Evolutionary conservation across 2,113 vertebrate species (phyloP).

Genomic region (Trachemys scripta): DNA sequence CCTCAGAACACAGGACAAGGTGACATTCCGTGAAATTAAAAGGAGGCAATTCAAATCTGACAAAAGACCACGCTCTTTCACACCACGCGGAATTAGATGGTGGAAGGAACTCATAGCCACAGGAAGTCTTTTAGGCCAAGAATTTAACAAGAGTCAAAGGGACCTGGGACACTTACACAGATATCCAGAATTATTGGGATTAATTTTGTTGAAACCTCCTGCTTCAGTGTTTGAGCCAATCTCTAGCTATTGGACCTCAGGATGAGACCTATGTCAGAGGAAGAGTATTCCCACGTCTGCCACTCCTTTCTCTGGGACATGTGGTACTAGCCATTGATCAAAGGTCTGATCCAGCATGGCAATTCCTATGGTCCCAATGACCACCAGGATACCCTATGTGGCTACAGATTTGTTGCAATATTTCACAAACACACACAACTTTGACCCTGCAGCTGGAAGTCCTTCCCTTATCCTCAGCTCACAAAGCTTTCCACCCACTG

Average conservation of each 20-base stretch:
- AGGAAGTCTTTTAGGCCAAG: not conserved
- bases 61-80: not conserved
- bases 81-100: not conserved
- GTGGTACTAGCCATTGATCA: not conserved
- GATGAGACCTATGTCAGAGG: not conserved
- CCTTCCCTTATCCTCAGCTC: not conserved
- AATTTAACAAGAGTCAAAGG: not conserved
- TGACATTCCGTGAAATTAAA: not conserved
- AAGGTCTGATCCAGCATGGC: not conserved
- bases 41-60: not conserved
- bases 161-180: not conserved
- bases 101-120: not conserved
- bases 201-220: not conserved
- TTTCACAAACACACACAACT: too few species aligned
- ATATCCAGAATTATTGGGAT: not conserved
- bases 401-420: too few species aligned
- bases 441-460: too few species aligned
- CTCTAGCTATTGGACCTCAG: not conserved
- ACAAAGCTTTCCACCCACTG: not conserved
- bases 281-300: not conserved
- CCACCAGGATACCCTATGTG: too few species aligned
- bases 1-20: not conserved
- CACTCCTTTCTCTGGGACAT: too few species aligned
- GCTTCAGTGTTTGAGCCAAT: not conserved
- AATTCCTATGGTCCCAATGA: too few species aligned